Conservation (phyloP, 1,140 invertebrate species). For the Pogonognathellus flavescens region DNA sequence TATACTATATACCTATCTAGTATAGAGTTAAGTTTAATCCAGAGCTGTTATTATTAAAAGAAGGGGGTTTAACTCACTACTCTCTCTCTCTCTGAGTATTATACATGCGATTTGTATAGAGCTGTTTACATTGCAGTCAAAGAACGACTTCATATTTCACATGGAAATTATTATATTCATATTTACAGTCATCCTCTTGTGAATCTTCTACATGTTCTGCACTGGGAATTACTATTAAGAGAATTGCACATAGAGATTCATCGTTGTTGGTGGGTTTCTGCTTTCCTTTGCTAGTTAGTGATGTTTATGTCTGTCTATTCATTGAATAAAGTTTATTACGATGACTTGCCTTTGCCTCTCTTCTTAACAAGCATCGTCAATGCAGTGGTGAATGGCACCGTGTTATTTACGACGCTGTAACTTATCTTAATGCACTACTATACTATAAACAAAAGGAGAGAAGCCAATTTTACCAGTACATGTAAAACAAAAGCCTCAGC, state of each 20-base stretch:
- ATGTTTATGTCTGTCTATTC: neutral
- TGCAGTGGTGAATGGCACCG: slow-evolving; percentile 9
- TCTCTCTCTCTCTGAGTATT: too few relatives aligned
- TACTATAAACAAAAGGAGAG: slow-evolving; percentile 36
- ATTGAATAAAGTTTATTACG: neutral
- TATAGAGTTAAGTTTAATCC: too few relatives aligned
- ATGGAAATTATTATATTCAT: too few relatives aligned
- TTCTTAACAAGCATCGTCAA: slow-evolving; percentile 5
- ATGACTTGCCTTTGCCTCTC: neutral
- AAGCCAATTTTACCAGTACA: neutral
- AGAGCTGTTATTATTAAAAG: too few relatives aligned
- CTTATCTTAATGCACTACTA: slow-evolving; percentile 25
- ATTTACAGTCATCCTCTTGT: too few relatives aligned
- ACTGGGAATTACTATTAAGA: too few relatives aligned
- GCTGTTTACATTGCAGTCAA: neutral
- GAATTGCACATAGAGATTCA: neutral
- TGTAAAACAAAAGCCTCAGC: slow-evolving; percentile 20
- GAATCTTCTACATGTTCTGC: too few relatives aligned
- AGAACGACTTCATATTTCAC: slow-evolving; percentile 47
- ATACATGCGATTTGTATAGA: too few relatives aligned
- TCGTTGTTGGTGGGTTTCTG: neutral
- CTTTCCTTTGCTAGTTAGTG: neutral
- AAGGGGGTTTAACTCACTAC: too few relatives aligned
- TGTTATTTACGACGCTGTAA: slow-evolving; percentile 35
- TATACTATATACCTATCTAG: too few relatives aligned